phyloP scores from a whole-genome alignment of 2,888 invertebrate genomes.

The Anaspis maculata region DNA sequence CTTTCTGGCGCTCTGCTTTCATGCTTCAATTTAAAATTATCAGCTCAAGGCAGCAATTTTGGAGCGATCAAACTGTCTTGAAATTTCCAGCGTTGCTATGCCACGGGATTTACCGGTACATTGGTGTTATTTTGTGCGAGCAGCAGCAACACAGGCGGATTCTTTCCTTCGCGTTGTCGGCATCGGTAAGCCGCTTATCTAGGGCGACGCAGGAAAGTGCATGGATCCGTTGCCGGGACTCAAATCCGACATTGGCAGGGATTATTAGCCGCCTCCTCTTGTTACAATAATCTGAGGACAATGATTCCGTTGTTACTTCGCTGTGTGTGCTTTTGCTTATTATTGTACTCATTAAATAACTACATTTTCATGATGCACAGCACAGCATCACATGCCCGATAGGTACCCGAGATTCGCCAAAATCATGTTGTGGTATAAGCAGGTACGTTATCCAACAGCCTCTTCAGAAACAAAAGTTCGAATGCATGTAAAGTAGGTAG shows the following conservation, averaged over 20 bases:
- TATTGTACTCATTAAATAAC: slow-evolving; percentile 21
- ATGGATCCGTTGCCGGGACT: slow-evolving; percentile 26
- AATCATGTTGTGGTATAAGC: too few relatives aligned
- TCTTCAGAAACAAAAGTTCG: too few relatives aligned
- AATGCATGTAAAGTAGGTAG: too few relatives aligned
- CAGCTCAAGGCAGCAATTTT: too few relatives aligned
- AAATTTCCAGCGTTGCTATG: too few relatives aligned
- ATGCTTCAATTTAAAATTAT: too few relatives aligned
- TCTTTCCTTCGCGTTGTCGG: slow-evolving; percentile 12
- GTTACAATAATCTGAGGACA: slow-evolving; percentile 24
- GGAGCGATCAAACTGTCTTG: too few relatives aligned
- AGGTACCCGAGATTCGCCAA: too few relatives aligned
- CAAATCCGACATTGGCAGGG: slow-evolving; percentile 34
- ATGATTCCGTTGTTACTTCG: slow-evolving; percentile 18
- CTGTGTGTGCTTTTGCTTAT: too few relatives aligned
- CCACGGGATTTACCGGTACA: slow-evolving; percentile 9
- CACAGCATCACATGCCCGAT: too few relatives aligned
- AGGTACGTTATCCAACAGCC: too few relatives aligned
- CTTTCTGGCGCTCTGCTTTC: too few relatives aligned
- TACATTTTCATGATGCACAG: slow-evolving; percentile 1
- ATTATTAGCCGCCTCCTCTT: slow-evolving; percentile 32
- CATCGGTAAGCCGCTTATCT: slow-evolving; percentile 26
- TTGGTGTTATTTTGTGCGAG: slow-evolving; percentile 7
- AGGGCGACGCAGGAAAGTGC: slow-evolving; percentile 25
- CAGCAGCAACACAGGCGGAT: slow-evolving; percentile 6